Base-by-base conservation (phyloP, 2,113 vertebrate genomes). In the Heterotis niloticus region DNA sequence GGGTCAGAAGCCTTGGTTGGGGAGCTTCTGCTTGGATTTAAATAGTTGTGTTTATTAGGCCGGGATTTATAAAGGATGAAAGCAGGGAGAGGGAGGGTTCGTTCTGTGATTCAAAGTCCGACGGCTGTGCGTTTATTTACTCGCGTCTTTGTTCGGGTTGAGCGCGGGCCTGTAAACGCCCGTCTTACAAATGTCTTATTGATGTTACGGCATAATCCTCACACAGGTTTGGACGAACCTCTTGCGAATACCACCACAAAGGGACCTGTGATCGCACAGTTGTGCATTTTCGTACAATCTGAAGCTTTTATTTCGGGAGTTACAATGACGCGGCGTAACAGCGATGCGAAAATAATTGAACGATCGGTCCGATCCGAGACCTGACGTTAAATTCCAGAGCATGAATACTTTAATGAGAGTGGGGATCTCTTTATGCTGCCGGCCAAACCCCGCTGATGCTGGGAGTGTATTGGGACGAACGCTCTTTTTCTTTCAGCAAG, bases 261-360 rank as follows among this genome's bases (percentile, higher is more conserved):
- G 57, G 71, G 28, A n/a, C n/a, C 71, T 57, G 52, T 74, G 23
- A 74, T 74, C 52, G 20, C 52, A 74, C 57, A 26, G 57, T 57
- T 74, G n/a, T 44, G 34, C 24, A 51, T 65, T 65, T 34, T 77
- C 64, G 66, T 77, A 54, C 54, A n/a, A 66, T 67, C 60, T 26
- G n/a, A n/a, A 77, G 64, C 76, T 26, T 20, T 77, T 52, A 26
- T 52, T 77, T 66, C 64, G 54, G 34, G 60, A 51, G 23, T 54
- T 51, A 77, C 52, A 65, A 52, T 54, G 34, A 77, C 52, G n/a
- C 62, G 51, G 62, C n/a, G 52, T 54, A 12, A 77, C 62, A 52
- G 62, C 75, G 26, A 66, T 52, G 65, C 76, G 56, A 20, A 59
- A 74, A 74, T 57, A 74, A 74, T 74, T 57, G 71, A 57, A 74